Conservation (phyloP, 2,888 invertebrate genomes). For the Rotaria macrura region DNA sequence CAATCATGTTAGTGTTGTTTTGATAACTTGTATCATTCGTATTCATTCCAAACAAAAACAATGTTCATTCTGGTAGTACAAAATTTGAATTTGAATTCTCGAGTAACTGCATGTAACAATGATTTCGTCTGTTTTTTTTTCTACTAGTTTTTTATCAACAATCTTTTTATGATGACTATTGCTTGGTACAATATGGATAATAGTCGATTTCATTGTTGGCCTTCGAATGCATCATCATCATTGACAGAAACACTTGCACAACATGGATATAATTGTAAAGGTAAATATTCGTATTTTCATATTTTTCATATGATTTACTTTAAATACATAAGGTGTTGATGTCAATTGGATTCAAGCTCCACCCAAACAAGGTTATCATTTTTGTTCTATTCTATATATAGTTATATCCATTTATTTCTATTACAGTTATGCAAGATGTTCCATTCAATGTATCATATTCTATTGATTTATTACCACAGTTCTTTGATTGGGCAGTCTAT, state of each 20-base stretch:
- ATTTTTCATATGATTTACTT: not conserved
- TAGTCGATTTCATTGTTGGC: conserved; percentile 39
- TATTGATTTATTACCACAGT: not conserved
- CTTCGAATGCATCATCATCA: conserved; percentile 20
- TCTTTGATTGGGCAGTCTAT: not conserved
- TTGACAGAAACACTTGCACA: not conserved
- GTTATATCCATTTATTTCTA: not conserved
- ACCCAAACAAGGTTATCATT: not conserved
- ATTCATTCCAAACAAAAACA: not conserved
- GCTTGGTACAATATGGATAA: conserved; percentile 34
- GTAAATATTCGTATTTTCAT: not conserved
- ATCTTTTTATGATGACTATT: not conserved
- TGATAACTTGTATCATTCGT: not conserved
- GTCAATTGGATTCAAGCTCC: not conserved
- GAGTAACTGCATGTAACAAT: too few species aligned
- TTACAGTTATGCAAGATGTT: not conserved
- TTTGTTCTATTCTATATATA: not conserved
- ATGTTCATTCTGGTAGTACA: not conserved
- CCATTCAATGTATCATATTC: not conserved
- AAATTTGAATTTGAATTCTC: too few species aligned
- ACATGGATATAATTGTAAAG: not conserved
- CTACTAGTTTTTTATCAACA: not conserved
- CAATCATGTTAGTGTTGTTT: not conserved
- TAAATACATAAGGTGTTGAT: not conserved
- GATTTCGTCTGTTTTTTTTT: not conserved